These are phyloP conservation scores for Mesorhabditis spiculigera DNA, from an alignment of 2,888 invertebrate genomes.

Conservation along the genomic window DNA sequence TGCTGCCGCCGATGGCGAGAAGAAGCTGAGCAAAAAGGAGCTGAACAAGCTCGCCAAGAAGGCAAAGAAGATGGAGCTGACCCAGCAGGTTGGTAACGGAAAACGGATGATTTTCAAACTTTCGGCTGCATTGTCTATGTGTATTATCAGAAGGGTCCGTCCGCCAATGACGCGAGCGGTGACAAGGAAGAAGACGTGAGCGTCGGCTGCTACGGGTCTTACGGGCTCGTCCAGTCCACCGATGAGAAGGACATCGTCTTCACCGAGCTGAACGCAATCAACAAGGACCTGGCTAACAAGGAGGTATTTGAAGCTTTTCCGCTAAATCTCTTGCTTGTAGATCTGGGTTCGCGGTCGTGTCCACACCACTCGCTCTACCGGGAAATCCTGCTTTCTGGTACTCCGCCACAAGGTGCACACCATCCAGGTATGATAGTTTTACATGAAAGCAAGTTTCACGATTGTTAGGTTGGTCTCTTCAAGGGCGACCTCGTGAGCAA, in stretches of 20 bases:
- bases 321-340: slow-evolving; percentile 21
- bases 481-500: slow-evolving; percentile 80
- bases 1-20: slow-evolving; percentile 29
- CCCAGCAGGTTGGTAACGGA: slow-evolving; percentile 63
- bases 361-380: slow-evolving; percentile 87
- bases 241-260: slow-evolving; percentile 68
- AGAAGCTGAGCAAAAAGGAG: slow-evolving; percentile 76
- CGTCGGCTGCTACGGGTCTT: slow-evolving; percentile 75
- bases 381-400: slow-evolving; percentile 94
- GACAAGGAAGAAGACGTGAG: slow-evolving; percentile 69
- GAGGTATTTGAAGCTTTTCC: slow-evolving; percentile 20
- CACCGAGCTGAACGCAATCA: slow-evolving; percentile 60
- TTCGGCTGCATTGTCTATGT: neutral
- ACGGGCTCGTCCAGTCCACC: slow-evolving; percentile 69
- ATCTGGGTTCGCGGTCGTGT: slow-evolving; percentile 80
- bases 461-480: slow-evolving; percentile 67
- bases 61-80: slow-evolving; percentile 77
- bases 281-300: slow-evolving; percentile 34
- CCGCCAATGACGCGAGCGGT: slow-evolving; percentile 18
- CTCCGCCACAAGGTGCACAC: slow-evolving; percentile 85
- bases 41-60: slow-evolving; percentile 89
- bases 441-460: neutral
- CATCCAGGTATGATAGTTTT: slow-evolving; percentile 67
- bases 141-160: neutral
- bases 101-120: neutral